A percentile compares a stretch with the other conserved stretches of the same genome.
Evolutionary conservation across 2,888 invertebrate species (phyloP).

Genomic region (Lasioglossum calceatum): DNA sequence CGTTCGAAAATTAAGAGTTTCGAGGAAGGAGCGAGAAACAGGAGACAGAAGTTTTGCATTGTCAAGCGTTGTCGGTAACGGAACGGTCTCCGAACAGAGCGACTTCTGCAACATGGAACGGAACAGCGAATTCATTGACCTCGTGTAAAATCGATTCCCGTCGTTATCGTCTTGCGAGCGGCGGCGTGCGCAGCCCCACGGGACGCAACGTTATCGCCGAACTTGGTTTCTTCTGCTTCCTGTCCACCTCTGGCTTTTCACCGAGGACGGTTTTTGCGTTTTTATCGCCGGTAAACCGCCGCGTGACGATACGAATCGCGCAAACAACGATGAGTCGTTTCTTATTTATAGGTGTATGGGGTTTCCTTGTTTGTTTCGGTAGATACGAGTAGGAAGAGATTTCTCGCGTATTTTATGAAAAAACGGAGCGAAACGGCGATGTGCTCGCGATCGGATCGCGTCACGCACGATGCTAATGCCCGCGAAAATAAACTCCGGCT

Average conservation of each 20-base stretch:
- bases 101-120: slow-evolving; percentile 40
- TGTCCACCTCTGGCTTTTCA: neutral
- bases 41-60: slow-evolving; percentile 4
- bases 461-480: slow-evolving; percentile 19
- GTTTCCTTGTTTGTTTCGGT: neutral
- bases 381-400: neutral
- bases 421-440: neutral
- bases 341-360: neutral
- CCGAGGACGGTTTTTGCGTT: neutral
- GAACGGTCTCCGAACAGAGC: slow-evolving; percentile 24
- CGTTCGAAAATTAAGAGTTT: neutral
- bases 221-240: slow-evolving; percentile 20
- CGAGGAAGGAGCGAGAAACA: neutral
- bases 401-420: neutral
- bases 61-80: neutral
- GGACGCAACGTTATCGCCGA: slow-evolving; percentile 30
- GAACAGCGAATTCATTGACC: slow-evolving; percentile 68
- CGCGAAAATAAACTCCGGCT: slow-evolving; percentile 32
- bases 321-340: neutral
- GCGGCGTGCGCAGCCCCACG: slow-evolving; percentile 24
- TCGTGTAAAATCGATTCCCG: slow-evolving; percentile 66
- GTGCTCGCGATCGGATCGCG: neutral
- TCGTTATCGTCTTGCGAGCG: slow-evolving; percentile 53
- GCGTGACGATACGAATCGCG: neutral
- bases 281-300: neutral